These are phyloP conservation scores for Dicrostonyx torquatus DNA, from an alignment of 2,797 vertebrate genomes.

Conservation along the genomic window DNA sequence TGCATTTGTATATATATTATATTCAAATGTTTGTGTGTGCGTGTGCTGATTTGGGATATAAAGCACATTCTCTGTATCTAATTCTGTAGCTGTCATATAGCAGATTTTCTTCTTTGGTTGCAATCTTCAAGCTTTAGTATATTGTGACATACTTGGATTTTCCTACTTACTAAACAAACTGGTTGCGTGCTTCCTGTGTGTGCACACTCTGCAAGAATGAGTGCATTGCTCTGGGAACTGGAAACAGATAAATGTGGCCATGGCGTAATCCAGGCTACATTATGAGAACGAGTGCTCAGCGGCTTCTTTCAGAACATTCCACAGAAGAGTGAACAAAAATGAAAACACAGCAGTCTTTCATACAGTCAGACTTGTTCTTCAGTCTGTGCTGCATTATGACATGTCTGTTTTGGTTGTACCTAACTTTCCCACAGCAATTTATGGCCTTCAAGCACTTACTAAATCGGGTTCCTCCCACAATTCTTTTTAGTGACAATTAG, in stretches of 20 bases:
- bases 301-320: background rate
- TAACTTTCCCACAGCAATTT: conserved; percentile 13
- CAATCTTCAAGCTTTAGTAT: background rate
- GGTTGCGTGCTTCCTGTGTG: background rate
- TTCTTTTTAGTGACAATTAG: background rate
- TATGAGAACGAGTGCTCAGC: background rate
- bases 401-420: background rate
- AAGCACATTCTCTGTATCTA: background rate
- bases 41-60: background rate
- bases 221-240: background rate
- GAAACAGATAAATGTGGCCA: background rate
- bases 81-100: background rate
- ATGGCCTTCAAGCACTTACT: background rate
- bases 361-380: background rate
- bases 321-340: background rate
- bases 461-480: background rate
- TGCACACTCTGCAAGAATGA: background rate
- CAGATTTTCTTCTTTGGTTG: background rate
- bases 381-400: background rate
- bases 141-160: background rate
- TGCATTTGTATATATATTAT: background rate
- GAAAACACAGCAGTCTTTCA: background rate
- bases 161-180: background rate
- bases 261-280: background rate
- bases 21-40: too few species aligned